Conservation (phyloP, 2,797 vertebrate species). For the Fringilla coelebs region DNA sequence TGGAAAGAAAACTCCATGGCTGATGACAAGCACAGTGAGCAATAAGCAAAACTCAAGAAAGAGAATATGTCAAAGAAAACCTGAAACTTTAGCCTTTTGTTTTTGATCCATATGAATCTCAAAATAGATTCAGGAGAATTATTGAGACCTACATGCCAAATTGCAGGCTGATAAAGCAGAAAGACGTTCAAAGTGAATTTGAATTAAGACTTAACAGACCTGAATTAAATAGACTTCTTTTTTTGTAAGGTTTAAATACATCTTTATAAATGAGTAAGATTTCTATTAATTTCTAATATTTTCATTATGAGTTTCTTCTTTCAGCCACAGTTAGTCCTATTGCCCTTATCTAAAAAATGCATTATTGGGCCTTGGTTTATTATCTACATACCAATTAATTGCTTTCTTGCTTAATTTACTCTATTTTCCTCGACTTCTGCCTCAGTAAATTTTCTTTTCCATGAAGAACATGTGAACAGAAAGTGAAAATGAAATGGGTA, state of each 20-base stretch:
- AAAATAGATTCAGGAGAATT: neutral
- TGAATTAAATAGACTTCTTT: neutral
- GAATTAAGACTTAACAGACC: neutral
- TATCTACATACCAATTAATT: conserved; percentile 35
- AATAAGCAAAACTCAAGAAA: neutral
- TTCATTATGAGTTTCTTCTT: neutral
- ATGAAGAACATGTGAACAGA: neutral
- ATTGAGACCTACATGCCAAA: neutral
- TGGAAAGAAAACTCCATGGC: neutral
- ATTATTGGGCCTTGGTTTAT: neutral
- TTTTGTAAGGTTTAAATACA: neutral
- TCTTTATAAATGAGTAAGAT: neutral
- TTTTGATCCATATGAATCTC: neutral
- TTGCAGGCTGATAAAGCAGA: neutral
- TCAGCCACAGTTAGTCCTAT: neutral
- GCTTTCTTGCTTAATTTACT: conserved; percentile 12
- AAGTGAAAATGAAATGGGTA: neutral
- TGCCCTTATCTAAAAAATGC: neutral
- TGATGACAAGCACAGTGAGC: neutral
- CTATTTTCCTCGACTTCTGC: neutral
- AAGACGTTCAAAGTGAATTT: conserved; percentile 12
- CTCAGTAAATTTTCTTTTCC: neutral
- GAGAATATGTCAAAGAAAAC: neutral
- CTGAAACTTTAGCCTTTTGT: neutral
- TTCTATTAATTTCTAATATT: neutral